Conservation (phyloP, 2,888 invertebrate genomes). For the Dexiosoma caninum region DNA sequence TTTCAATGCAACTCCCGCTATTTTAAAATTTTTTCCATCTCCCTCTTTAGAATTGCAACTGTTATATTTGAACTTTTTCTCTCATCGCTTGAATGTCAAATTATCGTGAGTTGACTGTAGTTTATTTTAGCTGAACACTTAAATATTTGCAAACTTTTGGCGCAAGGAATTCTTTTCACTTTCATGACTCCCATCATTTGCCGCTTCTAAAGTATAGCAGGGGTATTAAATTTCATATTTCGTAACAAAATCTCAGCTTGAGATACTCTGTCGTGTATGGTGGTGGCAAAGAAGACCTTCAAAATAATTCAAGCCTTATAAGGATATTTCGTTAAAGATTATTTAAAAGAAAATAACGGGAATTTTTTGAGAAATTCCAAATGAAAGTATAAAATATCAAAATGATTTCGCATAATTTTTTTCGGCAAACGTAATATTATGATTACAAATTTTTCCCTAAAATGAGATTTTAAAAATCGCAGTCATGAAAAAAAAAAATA, state of each 20-base stretch:
- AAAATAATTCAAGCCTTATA: slow-evolving; percentile 12
- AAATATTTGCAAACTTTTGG: too few species aligned
- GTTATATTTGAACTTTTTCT: too few species aligned
- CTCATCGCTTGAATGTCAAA: too few species aligned
- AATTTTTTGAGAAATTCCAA: background rate
- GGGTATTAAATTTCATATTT: slow-evolving; percentile 10
- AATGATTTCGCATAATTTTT: background rate
- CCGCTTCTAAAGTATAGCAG: background rate
- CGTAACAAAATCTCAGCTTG: slow-evolving; percentile 5
- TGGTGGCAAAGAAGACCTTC: background rate
- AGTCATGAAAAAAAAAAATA: too few species aligned
- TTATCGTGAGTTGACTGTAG: too few species aligned
- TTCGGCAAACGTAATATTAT: background rate
- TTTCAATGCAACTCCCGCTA: too few species aligned
- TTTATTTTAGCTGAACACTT: too few species aligned
- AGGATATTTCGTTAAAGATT: background rate
- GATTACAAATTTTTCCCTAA: background rate
- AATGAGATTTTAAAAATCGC: too few species aligned
- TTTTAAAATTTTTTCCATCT: too few species aligned
- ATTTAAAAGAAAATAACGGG: slow-evolving; percentile 2
- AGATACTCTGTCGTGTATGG: background rate
- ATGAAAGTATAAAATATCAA: background rate
- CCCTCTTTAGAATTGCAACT: too few species aligned
- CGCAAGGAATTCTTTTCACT: too few species aligned
- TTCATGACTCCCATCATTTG: background rate